Evolutionary conservation across 1,140 invertebrate genomes (phyloP), one percentile per base, ranked within the genome.

Genomic region (Periplaneta americana): DNA sequence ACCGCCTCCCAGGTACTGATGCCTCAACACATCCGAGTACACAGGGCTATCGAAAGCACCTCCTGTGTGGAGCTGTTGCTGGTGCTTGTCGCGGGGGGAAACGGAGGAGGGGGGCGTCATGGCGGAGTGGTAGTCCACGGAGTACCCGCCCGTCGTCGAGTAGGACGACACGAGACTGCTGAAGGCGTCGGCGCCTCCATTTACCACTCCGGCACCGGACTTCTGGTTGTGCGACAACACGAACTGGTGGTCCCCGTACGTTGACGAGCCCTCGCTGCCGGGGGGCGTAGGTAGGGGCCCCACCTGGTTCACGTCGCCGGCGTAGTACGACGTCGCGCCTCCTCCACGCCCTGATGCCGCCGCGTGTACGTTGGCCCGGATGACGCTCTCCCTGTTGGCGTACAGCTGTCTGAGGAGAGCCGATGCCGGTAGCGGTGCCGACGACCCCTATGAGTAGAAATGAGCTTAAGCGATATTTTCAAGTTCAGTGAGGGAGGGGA

Each of bases 91-190:
- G 75, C 96, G 91, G 0, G 97, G 97, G 13, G 97, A 98, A 0
- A 98, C 97, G 3, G 96, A 98, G 0, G 96, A 96, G 17, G 97
- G 97, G 75, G 97, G 97, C 1, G 97, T 98, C 95, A 98, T 98
- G 22, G 97, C 96, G 34, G 96, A 96, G 85, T 96, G 95, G 85
- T 96, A 96, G 85, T 96, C 95, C 31, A 94, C 91, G 5, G 91
- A 91, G 84, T 96, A 96, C 33, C 91, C 91, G 76, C 83, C 85
- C 88, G 85, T 84, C 15, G 87, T 90, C 78, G 88, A 90, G 57
- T 91, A 91, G 0, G 92, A 91, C 3, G 91, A 92, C 3, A 92
- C 91, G 32, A 92, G 86, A 83, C 90, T 92, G 57, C 89, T 90
- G 81, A 92, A 93, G 3, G 91, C 90, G 66, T 91, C 91, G 4